Percentiles rank a stretch among this genome's conserved stretches.
phyloP scores from a whole-genome alignment of 2,888 invertebrate genomes.

The Epistrophella euchroma region DNA sequence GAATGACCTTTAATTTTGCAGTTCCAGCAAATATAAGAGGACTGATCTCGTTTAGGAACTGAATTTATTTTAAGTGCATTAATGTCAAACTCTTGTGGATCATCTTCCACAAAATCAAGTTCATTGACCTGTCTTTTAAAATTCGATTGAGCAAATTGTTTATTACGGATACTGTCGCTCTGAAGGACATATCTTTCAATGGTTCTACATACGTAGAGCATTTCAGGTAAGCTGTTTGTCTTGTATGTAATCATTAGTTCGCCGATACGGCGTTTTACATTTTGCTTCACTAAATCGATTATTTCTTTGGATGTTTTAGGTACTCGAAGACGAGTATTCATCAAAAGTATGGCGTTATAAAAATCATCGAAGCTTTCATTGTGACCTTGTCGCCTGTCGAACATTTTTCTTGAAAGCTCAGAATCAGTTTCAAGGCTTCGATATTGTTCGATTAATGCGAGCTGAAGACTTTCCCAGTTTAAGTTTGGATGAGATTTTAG shows the following conservation, averaged over 20 bases:
- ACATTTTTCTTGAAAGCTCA: background rate
- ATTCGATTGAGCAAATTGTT: background rate
- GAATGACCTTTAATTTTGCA: constrained; percentile 1
- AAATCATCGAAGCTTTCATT: background rate
- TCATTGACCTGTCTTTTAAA: background rate
- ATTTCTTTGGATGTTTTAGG: background rate
- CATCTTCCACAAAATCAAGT: background rate
- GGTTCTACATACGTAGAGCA: background rate
- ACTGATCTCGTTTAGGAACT: constrained; percentile 3
- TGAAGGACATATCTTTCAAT: background rate
- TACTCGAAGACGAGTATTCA: background rate
- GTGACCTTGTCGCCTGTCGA: background rate
- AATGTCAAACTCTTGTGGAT: background rate
- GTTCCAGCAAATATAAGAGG: background rate
- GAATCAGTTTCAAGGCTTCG: background rate
- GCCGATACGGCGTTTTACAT: background rate
- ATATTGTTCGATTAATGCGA: constrained; percentile 3
- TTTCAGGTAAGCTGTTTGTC: constrained; percentile 3
- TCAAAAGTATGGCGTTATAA: background rate
- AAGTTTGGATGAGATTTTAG: background rate
- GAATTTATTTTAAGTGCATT: background rate
- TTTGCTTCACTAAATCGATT: background rate
- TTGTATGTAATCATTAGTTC: constrained; percentile 5
- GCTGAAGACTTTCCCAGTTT: background rate
- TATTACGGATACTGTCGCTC: background rate